Conservation (phyloP, 2,888 invertebrate species). For the Lochmaea capreae region DNA sequence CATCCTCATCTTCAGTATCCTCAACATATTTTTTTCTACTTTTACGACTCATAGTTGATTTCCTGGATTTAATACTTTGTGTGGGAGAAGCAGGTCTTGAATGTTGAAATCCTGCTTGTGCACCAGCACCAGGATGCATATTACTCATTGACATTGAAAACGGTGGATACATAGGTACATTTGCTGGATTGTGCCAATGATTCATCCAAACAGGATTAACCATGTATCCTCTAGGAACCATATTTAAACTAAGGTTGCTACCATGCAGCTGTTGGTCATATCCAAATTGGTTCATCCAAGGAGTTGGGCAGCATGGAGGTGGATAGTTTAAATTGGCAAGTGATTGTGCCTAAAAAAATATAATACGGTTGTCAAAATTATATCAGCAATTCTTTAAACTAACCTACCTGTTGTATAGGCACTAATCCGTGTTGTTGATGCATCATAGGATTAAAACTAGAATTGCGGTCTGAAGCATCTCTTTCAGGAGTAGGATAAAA, state of each 20-base stretch:
- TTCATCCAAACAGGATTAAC: conserved; percentile 66
- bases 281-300: conserved; percentile 61
- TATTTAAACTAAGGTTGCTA: conserved; percentile 71
- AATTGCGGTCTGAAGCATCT: conserved; percentile 43
- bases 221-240: conserved; percentile 59
- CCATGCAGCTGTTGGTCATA: conserved; percentile 64
- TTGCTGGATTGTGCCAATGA: conserved; percentile 64
- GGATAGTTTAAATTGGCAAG: conserved; percentile 76
- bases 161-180: conserved; percentile 60
- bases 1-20: conserved; percentile 65
- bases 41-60: conserved; percentile 73
- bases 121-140: conserved; percentile 68
- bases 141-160: conserved; percentile 61
- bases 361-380: not conserved
- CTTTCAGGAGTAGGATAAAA: conserved; percentile 56
- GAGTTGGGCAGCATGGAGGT: conserved; percentile 67
- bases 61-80: conserved; percentile 76
- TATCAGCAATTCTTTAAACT: not conserved
- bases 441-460: conserved; percentile 64
- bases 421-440: conserved; percentile 58
- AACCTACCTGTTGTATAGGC: conserved; percentile 71
- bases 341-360: conserved; percentile 73
- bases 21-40: conserved; percentile 67
- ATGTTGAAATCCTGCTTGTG: conserved; percentile 68
- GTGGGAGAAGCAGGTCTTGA: conserved; percentile 78